These are phyloP conservation scores for Pantherophis vulpinus DNA, from an alignment of 2,797 vertebrate species.

Conservation along the genomic window DNA sequence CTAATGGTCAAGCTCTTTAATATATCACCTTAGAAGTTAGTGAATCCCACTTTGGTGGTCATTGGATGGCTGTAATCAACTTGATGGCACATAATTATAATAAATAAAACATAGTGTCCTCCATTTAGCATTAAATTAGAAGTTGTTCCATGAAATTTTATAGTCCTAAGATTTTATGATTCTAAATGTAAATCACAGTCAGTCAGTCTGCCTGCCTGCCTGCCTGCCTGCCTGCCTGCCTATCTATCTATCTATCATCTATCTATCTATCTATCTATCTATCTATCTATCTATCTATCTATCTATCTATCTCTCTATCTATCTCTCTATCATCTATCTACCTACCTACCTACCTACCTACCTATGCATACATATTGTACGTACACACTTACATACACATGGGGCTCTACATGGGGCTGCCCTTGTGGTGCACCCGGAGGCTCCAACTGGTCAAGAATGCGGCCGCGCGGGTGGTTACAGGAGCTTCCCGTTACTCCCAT, in stretches of 20 bases:
- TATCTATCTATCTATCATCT: background rate
- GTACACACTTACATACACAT: background rate
- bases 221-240: accelerated
- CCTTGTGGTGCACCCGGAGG: too few species aligned
- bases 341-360: too few species aligned
- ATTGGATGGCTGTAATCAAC: background rate
- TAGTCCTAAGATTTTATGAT: background rate
- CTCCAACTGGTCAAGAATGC: too few species aligned
- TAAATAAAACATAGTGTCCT: background rate
- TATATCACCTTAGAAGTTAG: background rate
- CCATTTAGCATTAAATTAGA: background rate
- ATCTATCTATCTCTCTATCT: background rate
- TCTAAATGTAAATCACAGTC: background rate
- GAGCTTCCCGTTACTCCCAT: too few species aligned
- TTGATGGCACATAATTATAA: background rate
- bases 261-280: too few species aligned
- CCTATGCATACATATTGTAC: background rate
- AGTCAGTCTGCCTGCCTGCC: background rate
- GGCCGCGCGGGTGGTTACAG: too few species aligned
- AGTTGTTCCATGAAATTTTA: background rate
- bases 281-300: background rate
- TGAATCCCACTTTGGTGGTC: background rate
- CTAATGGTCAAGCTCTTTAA: background rate
- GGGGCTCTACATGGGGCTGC: too few species aligned
- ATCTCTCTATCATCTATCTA: background rate